Evolutionary conservation across 2,888 invertebrate genomes (phyloP), one percentile per base, ranked within the genome.

Genomic region (Erebia ligea): DNA sequence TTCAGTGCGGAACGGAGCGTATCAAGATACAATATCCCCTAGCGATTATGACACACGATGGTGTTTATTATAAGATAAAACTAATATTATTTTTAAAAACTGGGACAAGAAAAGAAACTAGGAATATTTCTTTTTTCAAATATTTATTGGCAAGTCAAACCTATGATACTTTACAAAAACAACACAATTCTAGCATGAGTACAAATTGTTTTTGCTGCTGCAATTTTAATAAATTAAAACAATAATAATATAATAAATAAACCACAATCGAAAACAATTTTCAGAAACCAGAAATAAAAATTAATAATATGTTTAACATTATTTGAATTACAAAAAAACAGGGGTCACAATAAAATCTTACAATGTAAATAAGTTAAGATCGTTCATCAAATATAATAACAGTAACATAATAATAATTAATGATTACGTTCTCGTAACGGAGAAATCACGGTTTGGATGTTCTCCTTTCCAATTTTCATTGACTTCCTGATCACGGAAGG

Each of bases 351-450:
- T 58, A 21, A 50, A 21, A 48, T 67, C 69, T 57, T 69, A 66
- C 17, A 67, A 25, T 59, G 40, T 59, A 59, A 19, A 61, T 45
- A 42, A 48, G 21, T 8, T 11, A 17, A 40, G 9, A 42, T 42
- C 9, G 21, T 9, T 62, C 21, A 62, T 61, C 17, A 45, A 48
- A 8, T 17, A 15, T 45, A 1, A 17, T 17, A 17, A 42, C 40
- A 17, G 0, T 34, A n/a, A 56, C 25, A 15, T 34, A 8, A 58
- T 57, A 1, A 19, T 59, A 17, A 11, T 42, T 61, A 42, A 79
- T 91, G 87, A 79, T 93, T 93, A 63, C 93, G 86, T 79, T 93
- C 93, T 54, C 93, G 82, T 25, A 93, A 75, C 1, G 93, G 93
- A n/a, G 93, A 92, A n/a, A 92, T 80, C 50, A 86, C 82, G 8